These are phyloP conservation scores for Drosophila mimetica DNA, from an alignment of 2,888 invertebrate species.

Conservation along the genomic window DNA sequence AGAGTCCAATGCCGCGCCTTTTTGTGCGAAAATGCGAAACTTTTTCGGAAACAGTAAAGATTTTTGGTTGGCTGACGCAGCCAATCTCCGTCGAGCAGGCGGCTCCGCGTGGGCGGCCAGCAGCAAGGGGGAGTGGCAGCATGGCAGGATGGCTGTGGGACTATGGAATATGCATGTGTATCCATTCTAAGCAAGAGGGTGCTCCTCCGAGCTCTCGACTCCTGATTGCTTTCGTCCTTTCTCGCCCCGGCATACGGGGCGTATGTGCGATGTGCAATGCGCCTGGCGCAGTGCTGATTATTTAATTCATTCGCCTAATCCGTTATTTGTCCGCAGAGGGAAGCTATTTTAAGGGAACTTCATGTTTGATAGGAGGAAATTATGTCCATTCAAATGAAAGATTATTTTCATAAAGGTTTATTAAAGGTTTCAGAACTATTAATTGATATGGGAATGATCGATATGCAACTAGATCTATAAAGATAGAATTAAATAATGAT, in stretches of 20 bases:
- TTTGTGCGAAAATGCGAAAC: slow-evolving; percentile 75
- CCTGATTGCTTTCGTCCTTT: slow-evolving; percentile 30
- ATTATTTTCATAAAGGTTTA: too few species aligned
- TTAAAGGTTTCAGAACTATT: too few species aligned
- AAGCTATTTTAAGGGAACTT: slow-evolving; percentile 12
- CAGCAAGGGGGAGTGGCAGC: neutral
- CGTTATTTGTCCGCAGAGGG: slow-evolving; percentile 20
- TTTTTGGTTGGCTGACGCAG: slow-evolving; percentile 81
- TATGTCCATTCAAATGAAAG: too few species aligned
- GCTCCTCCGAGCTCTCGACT: slow-evolving; percentile 12
- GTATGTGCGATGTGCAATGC: slow-evolving; percentile 63
- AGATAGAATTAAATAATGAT: too few species aligned
- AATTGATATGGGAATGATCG: too few species aligned
- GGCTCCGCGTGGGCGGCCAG: slow-evolving; percentile 48
- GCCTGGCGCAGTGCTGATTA: slow-evolving; percentile 50
- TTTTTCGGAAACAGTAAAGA: slow-evolving; percentile 81
- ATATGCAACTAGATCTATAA: too few species aligned
- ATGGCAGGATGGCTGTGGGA: neutral
- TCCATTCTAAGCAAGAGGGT: slow-evolving; percentile 37
- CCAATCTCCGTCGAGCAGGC: slow-evolving; percentile 69
- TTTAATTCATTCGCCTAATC: slow-evolving; percentile 41
- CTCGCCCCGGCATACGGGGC: slow-evolving; percentile 47
- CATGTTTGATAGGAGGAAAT: too few species aligned
- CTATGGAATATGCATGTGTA: slow-evolving; percentile 45
- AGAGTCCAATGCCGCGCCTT: slow-evolving; percentile 69